Base-by-base conservation (phyloP, 35 echinoderm and acorn worm genomes). In the Anneissia japonica region DNA sequence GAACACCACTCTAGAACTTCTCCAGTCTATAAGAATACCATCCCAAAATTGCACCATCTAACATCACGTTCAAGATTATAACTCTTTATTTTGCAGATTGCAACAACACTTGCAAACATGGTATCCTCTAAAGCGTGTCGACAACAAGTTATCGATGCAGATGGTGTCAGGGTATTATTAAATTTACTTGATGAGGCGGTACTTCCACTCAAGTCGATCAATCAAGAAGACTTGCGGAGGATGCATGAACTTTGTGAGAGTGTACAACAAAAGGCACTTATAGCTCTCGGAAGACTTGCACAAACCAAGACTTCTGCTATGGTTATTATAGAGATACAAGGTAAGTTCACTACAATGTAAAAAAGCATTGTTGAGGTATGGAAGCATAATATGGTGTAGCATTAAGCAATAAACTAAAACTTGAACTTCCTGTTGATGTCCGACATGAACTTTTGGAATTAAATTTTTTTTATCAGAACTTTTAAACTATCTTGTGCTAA, bases 201-300 rank as follows among this genome's bases (percentile, higher is more conserved):
- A 0, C 85, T 41, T 84, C 37, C 74, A 83, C 34, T 39, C 43
- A 75, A 39, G 17, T 28, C 40, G 0, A 30, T 23, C 5, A 28
- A 32, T 51, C 41, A 34, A 19, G 40, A 87, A 79, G 30, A 40
- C 17, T 1, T 79, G 75, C 75, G 7, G 29, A 30, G 35, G 43
- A 79, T 35, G 34, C 0, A 79, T 79, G 34, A 79, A 35, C 37
- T 84, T 19, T 93, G 83, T 78, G 92, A 93, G 39, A 77, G 79
- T 17, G 87, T 93, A 26, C 86, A 86, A n/a, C 92, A 93, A 73
- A 93, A 93, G 30, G 77, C 87, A 5, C 87, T 87, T 9, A 90
- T 86, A 23, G 92, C 87, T 29, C 75, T 93, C 7, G 87, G 81
- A 0, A 86, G 92, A 38, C 46, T 93, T 11, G 79, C 34, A 26